Percentiles rank a stretch among this genome's conserved stretches.
Conservation (phyloP, 2,888 invertebrate species). For the Caenorhabditis imperialis region DNA sequence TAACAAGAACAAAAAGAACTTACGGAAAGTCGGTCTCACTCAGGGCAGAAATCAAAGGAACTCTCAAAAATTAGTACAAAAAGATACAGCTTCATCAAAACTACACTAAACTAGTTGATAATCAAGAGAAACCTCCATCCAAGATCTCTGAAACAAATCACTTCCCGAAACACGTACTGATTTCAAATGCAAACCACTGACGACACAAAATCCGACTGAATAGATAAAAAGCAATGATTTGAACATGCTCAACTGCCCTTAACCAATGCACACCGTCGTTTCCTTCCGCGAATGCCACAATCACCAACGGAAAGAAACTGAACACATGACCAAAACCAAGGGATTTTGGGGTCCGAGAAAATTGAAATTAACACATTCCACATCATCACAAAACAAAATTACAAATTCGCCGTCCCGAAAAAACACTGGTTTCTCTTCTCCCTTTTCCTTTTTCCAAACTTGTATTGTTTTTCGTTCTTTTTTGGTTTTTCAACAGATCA, state of each 20-base stretch:
- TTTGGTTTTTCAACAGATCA: too few species aligned
- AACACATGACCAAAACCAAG: slow-evolving; percentile 8
- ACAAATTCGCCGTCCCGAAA: not conserved
- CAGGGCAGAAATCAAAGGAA: too few species aligned
- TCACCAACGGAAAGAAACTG: not conserved
- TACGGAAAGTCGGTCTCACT: too few species aligned
- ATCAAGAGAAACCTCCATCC: too few species aligned
- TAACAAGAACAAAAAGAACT: too few species aligned
- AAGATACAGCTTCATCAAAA: too few species aligned
- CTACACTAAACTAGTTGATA: too few species aligned
- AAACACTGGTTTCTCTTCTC: slow-evolving; percentile 1
- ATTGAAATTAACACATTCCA: slow-evolving; percentile 16
- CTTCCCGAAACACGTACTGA: too few species aligned
- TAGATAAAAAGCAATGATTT: slow-evolving; percentile 37
- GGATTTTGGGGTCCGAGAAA: not conserved
- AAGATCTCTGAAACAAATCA: too few species aligned
- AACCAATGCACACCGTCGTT: slow-evolving; percentile 9
- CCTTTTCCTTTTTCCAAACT: not conserved
- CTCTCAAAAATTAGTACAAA: too few species aligned
- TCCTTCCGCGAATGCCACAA: not conserved
- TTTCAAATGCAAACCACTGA: slow-evolving; percentile 11
- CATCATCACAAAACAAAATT: not conserved
- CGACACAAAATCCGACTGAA: slow-evolving; percentile 25
- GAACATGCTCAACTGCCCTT: too few species aligned
- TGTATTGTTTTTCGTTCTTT: too few species aligned